Base-by-base conservation (phyloP, 2,888 invertebrate species). In the Caenorhabditis sp. region DNA sequence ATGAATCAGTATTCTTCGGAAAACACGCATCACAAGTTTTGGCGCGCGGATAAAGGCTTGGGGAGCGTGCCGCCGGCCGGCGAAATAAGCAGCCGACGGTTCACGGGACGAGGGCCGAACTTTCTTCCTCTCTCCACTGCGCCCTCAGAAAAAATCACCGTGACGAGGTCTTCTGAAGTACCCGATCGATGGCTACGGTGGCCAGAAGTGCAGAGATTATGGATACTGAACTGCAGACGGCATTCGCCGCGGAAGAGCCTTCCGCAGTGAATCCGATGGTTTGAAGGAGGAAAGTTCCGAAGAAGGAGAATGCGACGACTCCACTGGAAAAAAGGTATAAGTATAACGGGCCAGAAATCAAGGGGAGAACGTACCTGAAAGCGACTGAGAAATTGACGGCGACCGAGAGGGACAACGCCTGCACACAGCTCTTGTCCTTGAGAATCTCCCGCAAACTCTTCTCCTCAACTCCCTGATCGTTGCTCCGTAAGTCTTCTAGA, bases 271-370 rank as follows among this genome's bases (percentile, higher is more conserved):
- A 86, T 13, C 86, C 86, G 22, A 86, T 71, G 11, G 70, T 71
- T 22, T 76, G 79, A 7, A 86, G 77, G 0, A 86, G 61, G 43
- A 82, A 81, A 0, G 86, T 85, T 8, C 86, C 86, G 65, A 86
- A 86, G 70, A 86, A 86, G 6, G 84, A 83, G 13, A 83, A 80
- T 1, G 86, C 86, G n/a, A 78, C 74, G 45, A 86, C 84, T 1
- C 86, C 86, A 37, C 82, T 82, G 73, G 76, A 85, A 65, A 53
- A 8, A n/a, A 20, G 4, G 13, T 17, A n/a, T n/a, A n/a, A n/a
- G n/a, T n/a, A n/a, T n/a, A n/a, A n/a, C n/a, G 4, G 9, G 1
- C 22, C 13, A 32, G 24, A 46, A 37, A 32, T n/a, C n/a, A n/a
- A n/a, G n/a, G n/a, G n/a, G n/a, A n/a, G n/a, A 9, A 24, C 26